Evolutionary conservation across 2,113 vertebrate species (phyloP), one percentile per base, ranked within the genome.

Genomic region (Cottus gobio): DNA sequence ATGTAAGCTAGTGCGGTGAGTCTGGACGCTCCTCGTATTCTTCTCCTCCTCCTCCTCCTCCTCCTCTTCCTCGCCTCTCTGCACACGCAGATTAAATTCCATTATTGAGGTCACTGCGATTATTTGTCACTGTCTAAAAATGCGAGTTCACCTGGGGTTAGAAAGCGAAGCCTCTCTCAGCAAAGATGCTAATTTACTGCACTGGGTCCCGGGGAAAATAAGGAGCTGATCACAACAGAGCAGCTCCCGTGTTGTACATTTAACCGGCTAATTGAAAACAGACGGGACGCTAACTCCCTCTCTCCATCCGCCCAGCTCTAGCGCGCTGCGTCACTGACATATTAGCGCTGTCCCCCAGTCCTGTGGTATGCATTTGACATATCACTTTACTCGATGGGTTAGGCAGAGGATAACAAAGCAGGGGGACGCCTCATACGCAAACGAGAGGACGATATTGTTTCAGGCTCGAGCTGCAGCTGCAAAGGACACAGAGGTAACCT

Each of bases 231-330:
- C 44, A 75, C 83, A 83, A 75, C 89, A 85, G 70, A 92, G 85
- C 86, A 69, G 87, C 87, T 93, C 87, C 90, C 90, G 85, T 86
- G 91, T 90, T 87, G 87, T 91, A 89, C 85, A 88, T 93, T 93
- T 92, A 80, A 89, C 50, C 77, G 30, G 80, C 76, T 95, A 94
- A 95, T 93, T 94, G 93, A 93, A 92, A 94, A 94, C 93, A 94
- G 93, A 93, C 84, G 84, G 90, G 86, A 89, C 68, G 67, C 87
- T 76, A 82, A 88, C 89, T 89, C 92, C 76, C 77, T 80, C 78
- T 75, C 81, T 87, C 72, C 87, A 81, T 89, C 87, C 85, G 84
- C 83, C 64, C 79, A 26, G 87, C 34, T 11, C 72, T 65, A 52
- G 62, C 24, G 4, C 12, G 65, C 90, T 80, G 80, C 61, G 30